These are phyloP conservation scores for Microtus montanus DNA, from an alignment of 2,113 vertebrate species.

Conservation along the genomic window DNA sequence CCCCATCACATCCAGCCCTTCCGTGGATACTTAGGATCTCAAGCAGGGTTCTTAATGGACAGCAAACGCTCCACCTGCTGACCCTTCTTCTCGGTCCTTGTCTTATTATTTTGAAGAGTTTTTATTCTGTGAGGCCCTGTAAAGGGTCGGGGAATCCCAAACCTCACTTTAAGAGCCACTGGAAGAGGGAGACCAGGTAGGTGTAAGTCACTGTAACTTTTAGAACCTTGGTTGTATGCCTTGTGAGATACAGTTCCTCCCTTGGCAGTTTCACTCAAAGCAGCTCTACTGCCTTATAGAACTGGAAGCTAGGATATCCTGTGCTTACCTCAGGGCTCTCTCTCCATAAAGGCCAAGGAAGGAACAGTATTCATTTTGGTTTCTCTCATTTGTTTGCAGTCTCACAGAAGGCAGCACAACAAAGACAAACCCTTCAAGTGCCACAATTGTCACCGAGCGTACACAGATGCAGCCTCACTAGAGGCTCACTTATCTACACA, in stretches of 20 bases:
- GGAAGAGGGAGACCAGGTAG: not conserved
- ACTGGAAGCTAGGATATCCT: not conserved
- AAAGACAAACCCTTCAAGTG: constrained; percentile 99
- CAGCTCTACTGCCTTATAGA: not conserved
- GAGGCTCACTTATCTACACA: constrained; percentile 98
- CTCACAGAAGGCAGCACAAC: constrained; percentile 98
- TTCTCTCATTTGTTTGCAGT: constrained; percentile 83
- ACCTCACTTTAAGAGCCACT: not conserved
- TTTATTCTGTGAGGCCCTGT: not conserved
- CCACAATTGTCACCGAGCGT: constrained; percentile 98
- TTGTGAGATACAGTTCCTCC: not conserved
- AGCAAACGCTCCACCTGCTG: no score
- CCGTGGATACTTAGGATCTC: not conserved
- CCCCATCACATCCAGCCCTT: not conserved
- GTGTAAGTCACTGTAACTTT: not conserved
- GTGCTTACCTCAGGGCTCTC: not conserved
- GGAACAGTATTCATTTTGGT: not conserved
- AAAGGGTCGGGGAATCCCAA: not conserved
- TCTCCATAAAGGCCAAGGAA: not conserved
- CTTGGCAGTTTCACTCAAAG: not conserved
- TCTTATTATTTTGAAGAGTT: constrained; percentile 11
- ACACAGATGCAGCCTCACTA: constrained; percentile 93
- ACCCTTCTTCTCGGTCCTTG: no score
- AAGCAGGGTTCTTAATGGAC: not conserved
- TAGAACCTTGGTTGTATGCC: not conserved